Evolutionary conservation across 2,797 vertebrate genomes (phyloP), one percentile per base, ranked within the genome.

Genomic region (Lemur catta): DNA sequence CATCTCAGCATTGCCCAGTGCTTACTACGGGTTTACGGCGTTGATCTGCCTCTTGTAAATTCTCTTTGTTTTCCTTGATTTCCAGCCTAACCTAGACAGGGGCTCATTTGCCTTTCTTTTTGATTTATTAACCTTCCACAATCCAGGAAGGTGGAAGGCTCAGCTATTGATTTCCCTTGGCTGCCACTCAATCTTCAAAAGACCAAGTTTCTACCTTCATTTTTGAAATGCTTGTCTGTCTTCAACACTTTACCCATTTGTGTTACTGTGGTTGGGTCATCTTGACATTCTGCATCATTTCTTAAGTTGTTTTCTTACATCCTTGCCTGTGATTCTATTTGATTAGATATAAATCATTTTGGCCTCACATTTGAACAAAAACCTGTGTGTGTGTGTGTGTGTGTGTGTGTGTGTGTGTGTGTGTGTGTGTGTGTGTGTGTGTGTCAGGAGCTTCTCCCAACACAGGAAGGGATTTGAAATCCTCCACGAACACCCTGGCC

Each of bases 251-350:
- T 17, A 72, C 57, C 63, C 8, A n/a, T 84, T 94, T 20, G 3
- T 84, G 7, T 48, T 81, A n/a, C 78, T 93, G 94, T 67, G 33
- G 72, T 96, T 38, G 50, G 95, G 71, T 96, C 67, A 59, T 72
- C 43, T 28, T 52, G 89, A 93, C 20, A 2, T 24, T 22, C 41
- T 65, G 38, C n/a, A 30, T 59, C 55, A 57, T 74, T 96, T 93
- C 1, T 81, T 43, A 63, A 84, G 38, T 41, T 94, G 43, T 89
- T 97, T 94, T 90, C 93, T 59, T 74, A 41, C 7, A 13, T 84
- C 18, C 33, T 74, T 72, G 75, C 20, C 71, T 76, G 35, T 2
- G 17, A 85, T 76, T 94, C 91, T 93, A 0, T 84, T 91, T 84
- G 35, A 69, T 74, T 76, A 91, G 79, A 65, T 41, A 0, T 6